Evolutionary conservation across 1,140 invertebrate species (phyloP), one percentile per base, ranked within the genome.

Genomic region (Drosophila parvula): DNA sequence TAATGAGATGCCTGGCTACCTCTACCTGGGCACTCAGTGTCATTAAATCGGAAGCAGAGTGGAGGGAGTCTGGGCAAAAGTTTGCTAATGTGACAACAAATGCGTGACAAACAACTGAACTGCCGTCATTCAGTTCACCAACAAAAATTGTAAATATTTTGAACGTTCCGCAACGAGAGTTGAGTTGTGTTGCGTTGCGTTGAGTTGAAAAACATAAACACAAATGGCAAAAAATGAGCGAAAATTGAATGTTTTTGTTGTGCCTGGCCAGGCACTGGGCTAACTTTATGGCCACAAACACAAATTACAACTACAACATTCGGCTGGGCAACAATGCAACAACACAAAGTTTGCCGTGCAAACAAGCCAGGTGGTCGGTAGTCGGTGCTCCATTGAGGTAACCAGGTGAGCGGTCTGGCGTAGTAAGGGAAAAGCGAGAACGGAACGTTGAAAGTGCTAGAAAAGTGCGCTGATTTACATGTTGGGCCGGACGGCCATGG

Each of bases 271-370:
- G 62, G 67, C 47, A 56, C 40, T 53, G 56, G 67, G 55, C 65
- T 78, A 89, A 89, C 84, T 88, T 88, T 88, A 88, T 84, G 78
- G 80, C 84, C 77, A 75, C 84, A 88, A 88, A 88, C 80, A 88
- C 79, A 88, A 88, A 88, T 88, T 80, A 88, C 84, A 88, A 80
- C 79, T 65, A 62, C 71, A 83, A 85, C 50, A 81, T 43, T 65
- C 45, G 51, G 51, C 34, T 27, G n/a, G 58, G 41, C 59, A 81
- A 74, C 79, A 82, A 71, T 50, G 61, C 67, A 81, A 83, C 53
- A 81, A 78, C 60, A 78, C 43, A 82, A 83, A 83, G 67, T 86
- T 82, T 88, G 60, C 40, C 83, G 65, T 76, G 71, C 83, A 86
- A 82, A 86, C 83, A 86, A 69, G 76, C 56, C 67, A 75, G 75